A percentile compares a stretch with the other conserved stretches of the same genome.
Conservation (phyloP, 37 sponge, comb jelly and placozoan genomes). For the Tethya wilhelma region DNA sequence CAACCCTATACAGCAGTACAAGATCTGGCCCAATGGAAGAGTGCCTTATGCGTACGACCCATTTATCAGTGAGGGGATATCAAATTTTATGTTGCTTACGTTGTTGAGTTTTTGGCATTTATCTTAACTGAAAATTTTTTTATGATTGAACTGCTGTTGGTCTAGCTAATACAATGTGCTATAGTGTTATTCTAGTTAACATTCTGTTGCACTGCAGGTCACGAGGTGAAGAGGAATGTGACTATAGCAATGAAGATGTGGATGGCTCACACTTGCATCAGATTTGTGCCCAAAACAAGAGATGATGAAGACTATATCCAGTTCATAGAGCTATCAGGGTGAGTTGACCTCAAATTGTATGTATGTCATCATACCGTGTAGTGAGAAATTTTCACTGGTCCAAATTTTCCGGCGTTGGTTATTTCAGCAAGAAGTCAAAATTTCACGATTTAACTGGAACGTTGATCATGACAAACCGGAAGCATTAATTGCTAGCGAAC, state of each 20-base stretch:
- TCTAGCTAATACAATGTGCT: not conserved
- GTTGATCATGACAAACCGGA: too few species aligned
- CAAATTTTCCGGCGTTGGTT: too few species aligned
- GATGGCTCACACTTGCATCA: constrained; percentile 64
- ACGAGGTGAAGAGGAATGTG: not conserved
- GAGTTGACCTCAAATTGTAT: not conserved
- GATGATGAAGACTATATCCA: constrained; percentile 48
- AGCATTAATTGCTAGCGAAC: too few species aligned
- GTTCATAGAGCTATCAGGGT: constrained; percentile 21
- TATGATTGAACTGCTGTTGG: too few species aligned
- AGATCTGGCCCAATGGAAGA: constrained; percentile 23
- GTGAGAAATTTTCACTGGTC: too few species aligned
- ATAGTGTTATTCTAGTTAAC: not conserved
- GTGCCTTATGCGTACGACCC: constrained; percentile 31
- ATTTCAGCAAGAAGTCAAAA: too few species aligned
- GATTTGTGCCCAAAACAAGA: constrained; percentile 32
- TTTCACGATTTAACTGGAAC: too few species aligned
- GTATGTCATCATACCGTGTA: not conserved
- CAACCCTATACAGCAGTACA: not conserved
- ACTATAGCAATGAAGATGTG: constrained; percentile 44
- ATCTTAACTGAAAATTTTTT: not conserved
- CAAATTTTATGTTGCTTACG: not conserved
- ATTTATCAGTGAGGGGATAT: constrained; percentile 11
- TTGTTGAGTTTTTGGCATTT: not conserved
- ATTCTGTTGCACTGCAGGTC: not conserved